Evolutionary conservation across 2,113 vertebrate species (phyloP), one percentile per base, ranked within the genome.

Genomic region (Oryctolagus cuniculus): DNA sequence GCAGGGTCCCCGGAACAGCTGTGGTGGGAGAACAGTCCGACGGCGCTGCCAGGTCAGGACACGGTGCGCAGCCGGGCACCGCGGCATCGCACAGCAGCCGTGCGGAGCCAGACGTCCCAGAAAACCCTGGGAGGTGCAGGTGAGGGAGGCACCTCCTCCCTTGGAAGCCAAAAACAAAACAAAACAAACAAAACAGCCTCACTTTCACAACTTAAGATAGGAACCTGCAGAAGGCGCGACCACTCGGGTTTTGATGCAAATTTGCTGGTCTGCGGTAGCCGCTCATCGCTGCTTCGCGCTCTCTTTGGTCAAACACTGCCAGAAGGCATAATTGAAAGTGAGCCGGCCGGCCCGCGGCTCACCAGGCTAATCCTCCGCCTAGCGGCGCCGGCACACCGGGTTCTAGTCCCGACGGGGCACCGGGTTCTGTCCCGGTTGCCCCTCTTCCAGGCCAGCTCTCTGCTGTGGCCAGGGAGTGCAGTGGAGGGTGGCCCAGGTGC

Each of bases 171-270:
- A 38, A 79, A 66, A 36, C 29, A 78, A 51, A 24, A 0, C 86
- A 81, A 5, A 19, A 58, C 55, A 44, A 44, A 44, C 44, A 44
- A 44, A 44, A 44, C 44, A 44, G 44, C 44, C 44, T 84, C 19
- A 31, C 21, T 55, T 58, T 38, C 27, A 16, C 64, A 11, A 7
- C 58, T 75, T 27, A 19, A 72, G 29, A 67, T 95, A 96, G 96
- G 95, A 80, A 91, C 51, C 96, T 55, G n/a, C 44, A 53, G 67
- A 66, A 27, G 75, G 83, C 72, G 74, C 80, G 64, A 84, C 25
- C 17, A 10, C 0, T 2, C 1, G 21, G 12, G 34, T 34, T 63
- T 21, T 70, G n/a, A 10, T 2, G 38, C 16, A 31, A 3, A 17
- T 17, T 17, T 1, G 1, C 25, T 3, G 13, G 22, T 27, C 53